Percentiles rank a stretch among this genome's conserved stretches.
Conservation (phyloP, 2,888 invertebrate species). For the Scaptomyza flava region DNA sequence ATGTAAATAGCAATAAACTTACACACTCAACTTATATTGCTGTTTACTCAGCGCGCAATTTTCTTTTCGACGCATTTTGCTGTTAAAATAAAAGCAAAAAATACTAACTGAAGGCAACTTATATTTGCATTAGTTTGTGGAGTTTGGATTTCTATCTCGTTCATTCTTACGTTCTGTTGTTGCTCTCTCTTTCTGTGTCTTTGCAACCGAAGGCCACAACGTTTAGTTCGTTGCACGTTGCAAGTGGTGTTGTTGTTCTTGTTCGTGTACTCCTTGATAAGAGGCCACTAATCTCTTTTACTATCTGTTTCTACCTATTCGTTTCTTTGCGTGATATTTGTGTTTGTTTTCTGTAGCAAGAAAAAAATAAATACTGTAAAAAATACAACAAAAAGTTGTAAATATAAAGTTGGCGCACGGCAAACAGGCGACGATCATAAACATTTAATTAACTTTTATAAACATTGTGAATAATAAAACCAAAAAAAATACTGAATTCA, state of each 20-base stretch:
- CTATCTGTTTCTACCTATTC: constrained; percentile 48
- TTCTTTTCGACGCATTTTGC: constrained; percentile 66
- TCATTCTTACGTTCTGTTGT: neutral
- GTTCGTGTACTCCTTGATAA: constrained; percentile 35
- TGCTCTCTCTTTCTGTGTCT: neutral
- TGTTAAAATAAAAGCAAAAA: constrained; percentile 7
- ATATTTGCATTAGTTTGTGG: constrained; percentile 18
- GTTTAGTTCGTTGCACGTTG: constrained; percentile 61
- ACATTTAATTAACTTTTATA: constrained; percentile 78
- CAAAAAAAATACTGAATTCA: constrained; percentile 19
- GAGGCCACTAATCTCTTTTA: constrained; percentile 61
- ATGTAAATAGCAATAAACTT: constrained; percentile 61
- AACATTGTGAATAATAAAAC: constrained; percentile 61
- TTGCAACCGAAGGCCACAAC: constrained; percentile 52
- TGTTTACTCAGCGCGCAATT: constrained; percentile 73
- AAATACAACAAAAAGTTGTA: constrained; percentile 10
- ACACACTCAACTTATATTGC: constrained; percentile 66
- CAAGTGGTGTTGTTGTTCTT: constrained; percentile 19
- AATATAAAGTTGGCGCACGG: constrained; percentile 42
- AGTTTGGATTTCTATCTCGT: neutral
- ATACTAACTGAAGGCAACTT: constrained; percentile 2
- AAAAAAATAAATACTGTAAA: constrained; percentile 61
- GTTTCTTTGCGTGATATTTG: constrained; percentile 44
- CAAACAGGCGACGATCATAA: constrained; percentile 64
- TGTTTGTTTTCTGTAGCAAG: constrained; percentile 62